Conservation (phyloP, 2,113 vertebrate genomes). For the Hydropotes inermis region DNA sequence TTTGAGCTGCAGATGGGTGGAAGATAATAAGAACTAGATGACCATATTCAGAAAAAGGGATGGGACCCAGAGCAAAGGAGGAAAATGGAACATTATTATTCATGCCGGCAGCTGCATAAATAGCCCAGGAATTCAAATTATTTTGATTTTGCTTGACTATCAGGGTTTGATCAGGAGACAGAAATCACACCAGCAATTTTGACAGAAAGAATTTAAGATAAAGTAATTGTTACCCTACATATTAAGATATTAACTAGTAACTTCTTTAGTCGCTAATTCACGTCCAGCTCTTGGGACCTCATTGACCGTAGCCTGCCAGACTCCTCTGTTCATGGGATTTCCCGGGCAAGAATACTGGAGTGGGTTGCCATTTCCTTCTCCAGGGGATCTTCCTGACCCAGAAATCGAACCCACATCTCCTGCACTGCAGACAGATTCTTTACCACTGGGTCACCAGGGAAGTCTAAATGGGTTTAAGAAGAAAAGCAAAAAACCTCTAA, state of each 20-base stretch:
- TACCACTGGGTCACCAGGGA: neutral
- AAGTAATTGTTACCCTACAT: neutral
- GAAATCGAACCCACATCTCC: neutral
- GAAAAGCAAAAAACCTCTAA: neutral
- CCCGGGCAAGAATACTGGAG: neutral
- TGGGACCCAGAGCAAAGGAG: neutral
- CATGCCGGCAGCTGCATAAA: neutral
- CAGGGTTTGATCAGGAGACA: neutral
- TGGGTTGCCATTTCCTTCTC: neutral
- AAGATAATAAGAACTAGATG: neutral
- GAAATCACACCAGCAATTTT: neutral
- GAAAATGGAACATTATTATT: neutral
- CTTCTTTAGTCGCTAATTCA: neutral
- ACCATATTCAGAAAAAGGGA: neutral
- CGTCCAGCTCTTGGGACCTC: neutral
- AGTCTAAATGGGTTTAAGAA: neutral
- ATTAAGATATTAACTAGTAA: neutral
- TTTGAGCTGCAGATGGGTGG: neutral
- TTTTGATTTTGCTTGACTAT: neutral
- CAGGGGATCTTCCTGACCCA: neutral
- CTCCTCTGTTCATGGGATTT: neutral
- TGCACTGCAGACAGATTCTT: neutral
- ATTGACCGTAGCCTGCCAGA: neutral
- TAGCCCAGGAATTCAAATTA: neutral
- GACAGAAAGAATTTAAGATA: neutral